phyloP scores from a whole-genome alignment of 2,888 invertebrate genomes.

The Mechanitis messenoides region DNA sequence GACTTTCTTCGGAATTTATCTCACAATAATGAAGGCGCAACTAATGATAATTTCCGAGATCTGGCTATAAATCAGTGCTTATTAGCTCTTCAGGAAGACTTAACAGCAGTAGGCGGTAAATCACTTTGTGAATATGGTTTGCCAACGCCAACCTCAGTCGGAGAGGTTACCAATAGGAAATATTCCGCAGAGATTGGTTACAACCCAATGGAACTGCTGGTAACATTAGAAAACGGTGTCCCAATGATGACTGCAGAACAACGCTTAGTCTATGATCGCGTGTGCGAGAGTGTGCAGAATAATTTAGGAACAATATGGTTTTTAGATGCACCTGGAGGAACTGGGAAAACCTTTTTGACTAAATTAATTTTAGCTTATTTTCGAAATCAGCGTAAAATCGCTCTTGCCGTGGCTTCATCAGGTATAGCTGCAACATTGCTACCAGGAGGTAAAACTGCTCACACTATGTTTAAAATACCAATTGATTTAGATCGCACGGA shows the following conservation, averaged over 20 bases:
- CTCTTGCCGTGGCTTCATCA: conserved; percentile 25
- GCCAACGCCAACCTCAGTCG: conserved; percentile 6
- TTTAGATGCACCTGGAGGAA: conserved; percentile 20
- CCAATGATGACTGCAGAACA: conserved; percentile 5
- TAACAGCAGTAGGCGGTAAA: conserved; percentile 14
- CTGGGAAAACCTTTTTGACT: conserved; percentile 26
- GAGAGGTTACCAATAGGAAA: conserved; percentile 15
- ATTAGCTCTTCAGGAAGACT: conserved; percentile 12
- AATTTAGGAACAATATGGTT: conserved; percentile 10
- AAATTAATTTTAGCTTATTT: conserved; percentile 19
- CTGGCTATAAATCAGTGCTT: conserved; percentile 9
- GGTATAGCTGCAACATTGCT: conserved; percentile 24
- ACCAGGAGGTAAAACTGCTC: conserved; percentile 22
- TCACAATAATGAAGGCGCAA: not conserved
- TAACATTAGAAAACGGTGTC: conserved; percentile 10
- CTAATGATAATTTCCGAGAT: conserved; percentile 7
- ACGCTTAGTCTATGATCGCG: not conserved
- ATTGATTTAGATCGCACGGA: conserved; percentile 35
- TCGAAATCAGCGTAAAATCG: conserved; percentile 19
- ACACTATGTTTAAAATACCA: conserved; percentile 23
- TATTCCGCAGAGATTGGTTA: conserved; percentile 14
- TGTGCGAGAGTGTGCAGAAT: conserved; percentile 15
- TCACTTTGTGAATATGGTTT: conserved; percentile 9
- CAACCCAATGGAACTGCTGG: conserved; percentile 6
- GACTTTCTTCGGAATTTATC: conserved; percentile 7